Conservation (phyloP, 2,113 vertebrate genomes). For the Pomatorhinus ruficollis region DNA sequence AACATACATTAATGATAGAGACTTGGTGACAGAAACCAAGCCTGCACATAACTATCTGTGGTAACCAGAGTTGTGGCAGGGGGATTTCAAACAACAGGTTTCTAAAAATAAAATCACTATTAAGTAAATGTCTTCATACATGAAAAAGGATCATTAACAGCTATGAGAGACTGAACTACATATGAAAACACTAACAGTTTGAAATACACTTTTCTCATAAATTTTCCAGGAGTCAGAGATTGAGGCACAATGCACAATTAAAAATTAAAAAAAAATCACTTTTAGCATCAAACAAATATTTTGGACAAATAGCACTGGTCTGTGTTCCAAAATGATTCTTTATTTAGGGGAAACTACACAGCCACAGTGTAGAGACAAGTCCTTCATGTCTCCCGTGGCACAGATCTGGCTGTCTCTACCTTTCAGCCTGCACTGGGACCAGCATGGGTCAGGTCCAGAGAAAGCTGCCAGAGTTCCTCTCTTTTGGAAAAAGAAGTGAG, state of each 20-base stretch:
- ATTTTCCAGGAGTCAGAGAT: not conserved
- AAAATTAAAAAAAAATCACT: not conserved
- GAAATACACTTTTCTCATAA: not conserved
- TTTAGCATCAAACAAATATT: not conserved
- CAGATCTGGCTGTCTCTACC: not conserved
- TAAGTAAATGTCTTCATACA: not conserved
- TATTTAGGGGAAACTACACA: not conserved
- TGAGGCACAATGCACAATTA: not conserved
- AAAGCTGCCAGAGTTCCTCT: not conserved
- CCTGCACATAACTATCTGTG: not conserved
- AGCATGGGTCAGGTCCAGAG: not conserved
- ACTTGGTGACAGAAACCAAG: not conserved
- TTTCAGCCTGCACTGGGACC: not conserved
- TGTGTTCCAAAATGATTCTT: not conserved
- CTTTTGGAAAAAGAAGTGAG: not conserved
- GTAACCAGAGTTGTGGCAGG: not conserved
- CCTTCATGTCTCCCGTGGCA: rapidly evolving
- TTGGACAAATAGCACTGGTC: not conserved
- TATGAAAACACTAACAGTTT: not conserved
- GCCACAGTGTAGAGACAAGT: not conserved
- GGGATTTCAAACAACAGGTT: not conserved
- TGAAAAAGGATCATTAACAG: not conserved
- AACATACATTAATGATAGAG: not conserved
- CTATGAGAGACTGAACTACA: not conserved
- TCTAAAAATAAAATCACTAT: not conserved